Conservation (phyloP, 2,888 invertebrate species). For the Zonitis immaculata region DNA sequence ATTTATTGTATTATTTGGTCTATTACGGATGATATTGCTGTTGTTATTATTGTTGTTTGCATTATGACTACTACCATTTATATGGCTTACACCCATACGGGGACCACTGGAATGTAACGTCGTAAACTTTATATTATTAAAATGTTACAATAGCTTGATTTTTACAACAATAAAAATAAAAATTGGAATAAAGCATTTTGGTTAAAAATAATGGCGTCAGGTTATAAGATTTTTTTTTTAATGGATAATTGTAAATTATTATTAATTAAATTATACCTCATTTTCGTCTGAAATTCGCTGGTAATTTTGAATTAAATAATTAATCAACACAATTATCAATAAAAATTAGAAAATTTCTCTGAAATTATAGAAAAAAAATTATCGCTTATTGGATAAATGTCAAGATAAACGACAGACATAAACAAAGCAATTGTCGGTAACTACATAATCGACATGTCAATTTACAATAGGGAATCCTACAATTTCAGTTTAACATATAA, state of each 20-base stretch:
- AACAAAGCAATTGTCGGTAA: not conserved
- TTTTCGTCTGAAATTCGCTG: slow-evolving; percentile 1
- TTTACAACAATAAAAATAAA: not conserved
- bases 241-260: no score
- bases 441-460: not conserved
- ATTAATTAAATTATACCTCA: no score
- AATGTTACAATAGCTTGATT: no score
- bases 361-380: not conserved
- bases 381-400: not conserved
- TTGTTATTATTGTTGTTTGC: slow-evolving; percentile 7
- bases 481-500: no score
- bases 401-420: not conserved
- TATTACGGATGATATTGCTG: not conserved
- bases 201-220: not conserved
- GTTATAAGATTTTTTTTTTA: no score
- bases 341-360: not conserved
- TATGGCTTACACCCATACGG: slow-evolving; percentile 43
- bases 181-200: no score
- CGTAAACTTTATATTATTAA: no score
- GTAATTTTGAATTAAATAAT: no score
- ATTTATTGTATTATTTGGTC: not conserved
- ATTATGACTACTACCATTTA: slow-evolving; percentile 41
- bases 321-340: not conserved
- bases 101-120: no score
- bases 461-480: no score